A percentile compares a stretch with the other conserved stretches of the same genome.
phyloP scores from a whole-genome alignment of 2,113 vertebrate genomes.

The Plecotus auritus region DNA sequence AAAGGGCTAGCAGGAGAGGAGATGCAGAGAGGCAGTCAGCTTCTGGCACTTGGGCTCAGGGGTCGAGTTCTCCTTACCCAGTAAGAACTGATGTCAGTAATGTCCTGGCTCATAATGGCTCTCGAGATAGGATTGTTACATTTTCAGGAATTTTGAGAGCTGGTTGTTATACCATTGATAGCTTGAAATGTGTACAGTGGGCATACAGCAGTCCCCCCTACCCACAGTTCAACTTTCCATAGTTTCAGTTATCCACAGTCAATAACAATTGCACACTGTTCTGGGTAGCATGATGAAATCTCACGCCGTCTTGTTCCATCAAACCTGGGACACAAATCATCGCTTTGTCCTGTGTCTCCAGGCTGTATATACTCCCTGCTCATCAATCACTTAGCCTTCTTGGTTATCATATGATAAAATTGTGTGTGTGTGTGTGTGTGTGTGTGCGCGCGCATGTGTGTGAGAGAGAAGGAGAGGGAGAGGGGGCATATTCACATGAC shows the following conservation, averaged over 20 bases:
- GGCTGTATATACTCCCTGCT: background rate
- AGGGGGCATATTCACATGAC: background rate
- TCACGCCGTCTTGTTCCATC: background rate
- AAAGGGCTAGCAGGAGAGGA: background rate
- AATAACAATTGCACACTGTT: background rate
- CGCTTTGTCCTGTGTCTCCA: background rate
- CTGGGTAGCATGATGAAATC: background rate
- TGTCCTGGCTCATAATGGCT: background rate
- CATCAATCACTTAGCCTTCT: background rate
- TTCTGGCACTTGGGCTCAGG: background rate
- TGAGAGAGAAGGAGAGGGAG: background rate
- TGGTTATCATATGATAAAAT: background rate
- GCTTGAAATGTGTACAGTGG: background rate
- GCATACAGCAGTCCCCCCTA: too few species aligned
- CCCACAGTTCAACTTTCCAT: background rate
- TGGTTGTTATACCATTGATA: background rate
- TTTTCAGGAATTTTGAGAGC: background rate
- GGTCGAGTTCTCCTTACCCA: background rate
- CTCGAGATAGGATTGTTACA: background rate
- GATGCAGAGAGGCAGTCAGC: background rate
- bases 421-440: background rate
- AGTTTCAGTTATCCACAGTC: background rate
- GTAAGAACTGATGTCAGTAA: background rate
- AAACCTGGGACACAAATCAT: background rate
- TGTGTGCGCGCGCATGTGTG: background rate